These are phyloP conservation scores for Laothoe populi DNA, from an alignment of 2,888 invertebrate genomes.

Conservation along the genomic window DNA sequence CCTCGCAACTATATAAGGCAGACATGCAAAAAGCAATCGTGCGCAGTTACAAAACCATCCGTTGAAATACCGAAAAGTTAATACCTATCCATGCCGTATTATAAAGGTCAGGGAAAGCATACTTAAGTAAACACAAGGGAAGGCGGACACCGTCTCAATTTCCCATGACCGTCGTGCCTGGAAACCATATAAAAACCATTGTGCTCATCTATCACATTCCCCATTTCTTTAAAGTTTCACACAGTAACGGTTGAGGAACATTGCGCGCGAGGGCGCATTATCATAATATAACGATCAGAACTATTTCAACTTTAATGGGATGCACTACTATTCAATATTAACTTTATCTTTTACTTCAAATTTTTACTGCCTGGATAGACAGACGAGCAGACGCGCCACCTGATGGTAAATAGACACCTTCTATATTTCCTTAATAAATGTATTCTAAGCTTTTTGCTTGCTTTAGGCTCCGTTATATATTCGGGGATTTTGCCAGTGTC, in stretches of 20 bases:
- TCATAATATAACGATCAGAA: constrained; percentile 15
- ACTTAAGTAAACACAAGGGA: too few relatives aligned
- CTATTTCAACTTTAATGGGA: neutral
- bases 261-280: constrained; percentile 21
- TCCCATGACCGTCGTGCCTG: constrained; percentile 57
- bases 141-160: constrained; percentile 47
- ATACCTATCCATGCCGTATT: constrained; percentile 10
- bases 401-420: too few relatives aligned
- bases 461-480: too few relatives aligned
- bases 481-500: too few relatives aligned
- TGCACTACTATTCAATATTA: too few relatives aligned
- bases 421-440: neutral
- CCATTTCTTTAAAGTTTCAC: constrained; percentile 27
- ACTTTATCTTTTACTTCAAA: too few relatives aligned
- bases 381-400: too few relatives aligned
- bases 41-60: neutral
- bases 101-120: constrained; percentile 56
- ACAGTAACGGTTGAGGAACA: constrained; percentile 48
- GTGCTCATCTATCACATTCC: constrained; percentile 27
- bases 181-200: constrained; percentile 64
- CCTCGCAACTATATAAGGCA: neutral
- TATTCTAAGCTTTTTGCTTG: too few relatives aligned
- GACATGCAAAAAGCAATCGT: neutral
- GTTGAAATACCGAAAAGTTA: neutral
- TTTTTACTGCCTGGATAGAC: too few relatives aligned